Evolutionary conservation across 2,797 vertebrate species (phyloP), one percentile per base, ranked within the genome.

Genomic region (Chanos chanos): DNA sequence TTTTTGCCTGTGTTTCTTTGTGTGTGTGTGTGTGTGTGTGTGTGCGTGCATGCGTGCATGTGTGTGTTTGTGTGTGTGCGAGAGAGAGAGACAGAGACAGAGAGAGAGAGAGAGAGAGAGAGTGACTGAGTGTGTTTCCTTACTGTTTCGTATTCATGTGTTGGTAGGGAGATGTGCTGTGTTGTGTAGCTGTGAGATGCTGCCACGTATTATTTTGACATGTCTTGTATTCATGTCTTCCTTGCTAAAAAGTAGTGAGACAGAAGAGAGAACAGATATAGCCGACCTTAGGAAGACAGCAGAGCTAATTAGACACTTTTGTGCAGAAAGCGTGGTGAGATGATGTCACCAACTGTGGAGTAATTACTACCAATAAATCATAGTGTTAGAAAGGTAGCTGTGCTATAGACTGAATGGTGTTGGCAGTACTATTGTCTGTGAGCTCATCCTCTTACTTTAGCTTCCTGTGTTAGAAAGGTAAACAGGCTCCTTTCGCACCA

Each of bases 241-340:
- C 31, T 49, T 39, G 53, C 16, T 55, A 59, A 53, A 62, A 40
- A 22, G 16, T 12, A 47, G 21, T 45, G 40, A 53, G n/a, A 45
- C 15, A 44, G 15, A 4, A 33, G 37, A 37, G 4, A 60, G 65
- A 67, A 65, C 55, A 48, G 57, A 55, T 53, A 62, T 59, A 41
- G 24, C 66, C 63, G 55, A 59, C 62, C 63, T 58, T 39, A 48
- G n/a, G 55, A 58, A 88, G 86, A 85, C 86, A 86, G 85, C 84
- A 86, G 83, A 87, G 86, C 86, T 89, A 88, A 89, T 90, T 87
- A 87, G 85, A 81, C 78, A 70, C 74, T 41, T 76, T 62, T 77
- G 79, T 66, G 54, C 64, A 40, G 33, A 40, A 54, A 59, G 58
- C 60, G 34, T 50, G 70, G 62, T 60, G 67, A 60, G 70, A 73